These are phyloP conservation scores for Oncopeltus fasciatus DNA, from an alignment of 1,140 invertebrate genomes.

Conservation along the genomic window DNA sequence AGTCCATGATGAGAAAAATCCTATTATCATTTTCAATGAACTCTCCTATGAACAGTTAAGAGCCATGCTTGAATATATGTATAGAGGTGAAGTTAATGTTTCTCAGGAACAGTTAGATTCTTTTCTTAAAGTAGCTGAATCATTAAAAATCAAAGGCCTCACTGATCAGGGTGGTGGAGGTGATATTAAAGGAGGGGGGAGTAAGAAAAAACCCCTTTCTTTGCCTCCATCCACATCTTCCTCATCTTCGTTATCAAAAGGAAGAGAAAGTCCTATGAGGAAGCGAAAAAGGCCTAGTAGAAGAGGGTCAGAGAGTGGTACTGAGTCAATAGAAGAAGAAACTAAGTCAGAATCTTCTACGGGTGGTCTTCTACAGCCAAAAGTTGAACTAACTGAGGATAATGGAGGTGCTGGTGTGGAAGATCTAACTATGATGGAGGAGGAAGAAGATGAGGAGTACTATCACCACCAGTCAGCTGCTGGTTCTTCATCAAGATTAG, in stretches of 20 bases:
- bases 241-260: too few species aligned
- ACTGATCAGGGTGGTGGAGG: constrained; percentile 39
- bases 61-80: constrained; percentile 90
- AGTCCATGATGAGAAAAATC: constrained; percentile 77
- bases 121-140: constrained; percentile 84
- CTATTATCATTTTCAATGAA: constrained; percentile 80
- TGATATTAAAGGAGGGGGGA: constrained; percentile 6
- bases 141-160: constrained; percentile 78
- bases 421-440: neutral
- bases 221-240: neutral
- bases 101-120: constrained; percentile 86
- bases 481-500: neutral
- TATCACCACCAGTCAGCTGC: neutral
- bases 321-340: neutral
- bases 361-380: neutral
- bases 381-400: neutral
- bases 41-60: constrained; percentile 78
- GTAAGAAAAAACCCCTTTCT: neutral
- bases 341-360: neutral
- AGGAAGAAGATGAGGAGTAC: neutral
- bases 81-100: constrained; percentile 84
- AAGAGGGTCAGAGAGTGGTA: neutral
- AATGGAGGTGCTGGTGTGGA: neutral
- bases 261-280: neutral
- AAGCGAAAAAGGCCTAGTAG: neutral